Percentiles rank a stretch among this genome's conserved stretches.
Evolutionary conservation across 2,797 vertebrate species (phyloP).

Genomic region (Triplophysa yarkandensis): DNA sequence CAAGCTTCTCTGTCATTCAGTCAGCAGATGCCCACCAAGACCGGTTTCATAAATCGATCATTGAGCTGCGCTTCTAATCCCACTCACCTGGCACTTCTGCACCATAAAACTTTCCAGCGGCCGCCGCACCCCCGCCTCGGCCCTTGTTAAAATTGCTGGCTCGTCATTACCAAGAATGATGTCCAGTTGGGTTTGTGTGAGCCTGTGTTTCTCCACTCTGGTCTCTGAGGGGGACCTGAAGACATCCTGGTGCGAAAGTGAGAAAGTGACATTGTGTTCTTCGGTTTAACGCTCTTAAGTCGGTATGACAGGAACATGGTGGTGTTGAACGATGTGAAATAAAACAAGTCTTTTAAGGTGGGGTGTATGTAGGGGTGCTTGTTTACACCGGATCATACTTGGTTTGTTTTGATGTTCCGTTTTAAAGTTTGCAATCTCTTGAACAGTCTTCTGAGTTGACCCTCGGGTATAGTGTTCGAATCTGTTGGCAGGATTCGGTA

Average conservation of each 20-base stretch:
- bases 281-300: constrained; percentile 25
- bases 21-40: constrained; percentile 28
- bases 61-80: constrained; percentile 10
- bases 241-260: constrained; percentile 27
- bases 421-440: neutral
- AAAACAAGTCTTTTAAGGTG: neutral
- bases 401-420: neutral
- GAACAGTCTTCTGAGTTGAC: neutral
- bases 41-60: constrained; percentile 41
- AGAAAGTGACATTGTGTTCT: constrained; percentile 8
- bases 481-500: too few relatives aligned
- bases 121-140: neutral
- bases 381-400: neutral
- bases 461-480: too few relatives aligned
- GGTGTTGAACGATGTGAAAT: neutral
- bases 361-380: too few relatives aligned
- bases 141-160: neutral
- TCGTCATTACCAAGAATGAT: constrained; percentile 2
- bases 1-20: constrained; percentile 42
- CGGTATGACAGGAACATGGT: constrained; percentile 21
- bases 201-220: constrained; percentile 12
- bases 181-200: constrained; percentile 18
- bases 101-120: neutral
- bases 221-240: constrained; percentile 6
- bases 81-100: constrained; percentile 1